Conservation (phyloP, 2,113 vertebrate species). For the Hiodon tergisus region DNA sequence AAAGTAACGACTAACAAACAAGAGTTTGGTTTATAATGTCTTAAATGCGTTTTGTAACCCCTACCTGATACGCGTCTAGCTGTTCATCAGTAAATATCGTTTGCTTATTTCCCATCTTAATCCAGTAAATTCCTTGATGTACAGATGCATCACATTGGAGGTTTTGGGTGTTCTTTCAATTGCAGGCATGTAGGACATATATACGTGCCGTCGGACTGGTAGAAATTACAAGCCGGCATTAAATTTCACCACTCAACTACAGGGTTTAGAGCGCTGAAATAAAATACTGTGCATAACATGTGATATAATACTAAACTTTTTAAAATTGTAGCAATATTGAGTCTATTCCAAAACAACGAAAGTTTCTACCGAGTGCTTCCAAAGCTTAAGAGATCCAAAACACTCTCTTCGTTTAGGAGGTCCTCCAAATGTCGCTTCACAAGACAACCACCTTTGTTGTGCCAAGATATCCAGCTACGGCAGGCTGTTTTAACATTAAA, state of each 20-base stretch:
- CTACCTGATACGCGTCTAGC: constrained; percentile 90
- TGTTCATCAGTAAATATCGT: constrained; percentile 94
- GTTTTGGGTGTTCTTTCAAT: constrained; percentile 56
- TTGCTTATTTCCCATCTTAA: constrained; percentile 90
- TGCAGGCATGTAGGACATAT: constrained; percentile 68
- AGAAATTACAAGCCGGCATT: constrained; percentile 54
- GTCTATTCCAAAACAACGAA: background rate
- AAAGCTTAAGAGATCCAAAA: background rate
- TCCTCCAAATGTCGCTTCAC: too few relatives aligned
- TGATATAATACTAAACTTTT: background rate
- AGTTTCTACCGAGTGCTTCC: constrained; percentile 11
- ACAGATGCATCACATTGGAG: constrained; percentile 69
- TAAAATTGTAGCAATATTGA: background rate
- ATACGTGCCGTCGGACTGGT: constrained; percentile 34
- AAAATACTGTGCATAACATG: constrained; percentile 15
- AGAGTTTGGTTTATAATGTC: too few relatives aligned
- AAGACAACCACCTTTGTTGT: too few relatives aligned
- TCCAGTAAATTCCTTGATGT: constrained; percentile 57
- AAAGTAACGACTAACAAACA: too few relatives aligned
- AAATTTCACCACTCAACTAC: constrained; percentile 35
- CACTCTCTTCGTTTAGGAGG: too few relatives aligned
- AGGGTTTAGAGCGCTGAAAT: constrained; percentile 33
- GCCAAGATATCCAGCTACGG: too few relatives aligned
- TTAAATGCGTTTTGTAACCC: constrained; percentile 16
- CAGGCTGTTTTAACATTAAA: too few relatives aligned